Conservation (phyloP, 2,888 invertebrate species). For the Mantis religiosa region DNA sequence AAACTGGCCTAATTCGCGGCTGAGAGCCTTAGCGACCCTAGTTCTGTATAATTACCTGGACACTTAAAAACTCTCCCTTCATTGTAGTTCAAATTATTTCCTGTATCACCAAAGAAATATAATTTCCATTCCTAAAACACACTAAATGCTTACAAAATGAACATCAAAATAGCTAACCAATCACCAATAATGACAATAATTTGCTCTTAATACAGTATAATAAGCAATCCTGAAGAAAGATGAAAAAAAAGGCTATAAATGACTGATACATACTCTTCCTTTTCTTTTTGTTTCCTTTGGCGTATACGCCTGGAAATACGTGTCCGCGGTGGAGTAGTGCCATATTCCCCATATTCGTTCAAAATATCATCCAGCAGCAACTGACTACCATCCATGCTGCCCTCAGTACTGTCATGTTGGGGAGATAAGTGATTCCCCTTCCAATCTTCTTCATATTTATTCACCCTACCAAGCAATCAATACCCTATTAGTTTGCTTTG, state of each 20-base stretch:
- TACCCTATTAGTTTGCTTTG: background rate
- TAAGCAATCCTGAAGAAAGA: too few species aligned
- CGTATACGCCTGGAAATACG: constrained; percentile 54
- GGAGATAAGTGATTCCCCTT: constrained; percentile 7
- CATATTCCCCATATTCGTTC: constrained; percentile 55
- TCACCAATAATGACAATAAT: too few species aligned
- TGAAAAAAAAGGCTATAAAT: background rate
- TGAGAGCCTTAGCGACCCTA: too few species aligned
- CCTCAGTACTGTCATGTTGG: constrained; percentile 23
- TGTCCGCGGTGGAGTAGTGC: constrained; percentile 75
- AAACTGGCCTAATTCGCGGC: too few species aligned
- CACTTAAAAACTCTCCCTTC: too few species aligned
- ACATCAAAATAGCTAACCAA: too few species aligned
- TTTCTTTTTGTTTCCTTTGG: constrained; percentile 48
- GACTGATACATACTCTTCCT: background rate
- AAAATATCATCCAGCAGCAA: constrained; percentile 33
- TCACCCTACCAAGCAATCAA: background rate
- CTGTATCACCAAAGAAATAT: too few species aligned
- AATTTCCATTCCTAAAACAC: too few species aligned
- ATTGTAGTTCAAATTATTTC: too few species aligned
- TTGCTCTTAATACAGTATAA: too few species aligned
- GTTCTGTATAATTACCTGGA: too few species aligned
- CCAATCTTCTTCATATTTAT: background rate
- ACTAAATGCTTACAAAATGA: too few species aligned
- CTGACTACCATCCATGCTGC: constrained; percentile 23